These are phyloP conservation scores for Pomacea maculata DNA, from an alignment of 1,140 invertebrate genomes.

Conservation along the genomic window DNA sequence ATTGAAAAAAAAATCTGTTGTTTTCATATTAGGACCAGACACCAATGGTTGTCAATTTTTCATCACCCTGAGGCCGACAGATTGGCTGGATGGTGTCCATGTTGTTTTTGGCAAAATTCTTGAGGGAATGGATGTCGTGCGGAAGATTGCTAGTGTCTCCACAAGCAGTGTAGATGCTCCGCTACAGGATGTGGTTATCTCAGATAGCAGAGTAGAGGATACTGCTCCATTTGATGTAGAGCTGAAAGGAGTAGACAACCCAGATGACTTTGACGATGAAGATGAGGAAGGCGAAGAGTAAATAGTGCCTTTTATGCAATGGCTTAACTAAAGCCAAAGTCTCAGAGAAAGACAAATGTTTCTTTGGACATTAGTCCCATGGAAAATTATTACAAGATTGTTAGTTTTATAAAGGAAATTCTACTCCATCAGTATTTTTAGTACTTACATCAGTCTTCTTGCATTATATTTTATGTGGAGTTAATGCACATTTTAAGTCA, in stretches of 20 bases:
- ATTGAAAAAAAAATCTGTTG: no score
- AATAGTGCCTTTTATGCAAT: not conserved
- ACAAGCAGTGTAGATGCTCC: slow-evolving; percentile 69
- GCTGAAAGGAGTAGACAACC: slow-evolving; percentile 7
- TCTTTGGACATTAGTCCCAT: no score
- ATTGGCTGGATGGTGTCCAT: slow-evolving; percentile 95
- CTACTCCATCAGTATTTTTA: no score
- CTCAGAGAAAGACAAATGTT: not conserved
- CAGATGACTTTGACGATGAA: slow-evolving; percentile 1
- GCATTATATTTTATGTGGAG: no score
- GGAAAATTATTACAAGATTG: no score
- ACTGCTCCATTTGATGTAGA: not conserved
- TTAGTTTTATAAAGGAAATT: no score
- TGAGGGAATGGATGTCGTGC: slow-evolving; percentile 77
- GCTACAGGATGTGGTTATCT: slow-evolving; percentile 7
- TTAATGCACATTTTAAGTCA: no score
- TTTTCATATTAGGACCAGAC: slow-evolving; percentile 36
- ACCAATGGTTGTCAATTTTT: slow-evolving; percentile 66
- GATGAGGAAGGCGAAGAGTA: slow-evolving; percentile 9
- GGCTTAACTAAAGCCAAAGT: not conserved
- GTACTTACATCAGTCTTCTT: no score
- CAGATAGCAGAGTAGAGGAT: slow-evolving; percentile 1
- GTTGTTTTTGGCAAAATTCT: slow-evolving; percentile 94
- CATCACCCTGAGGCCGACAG: slow-evolving; percentile 72
- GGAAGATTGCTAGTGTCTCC: slow-evolving; percentile 59